A percentile compares a stretch with the other conserved stretches of the same genome.
Conservation (phyloP, 2,888 invertebrate species). For the Venustoraphidia nigricollis region DNA sequence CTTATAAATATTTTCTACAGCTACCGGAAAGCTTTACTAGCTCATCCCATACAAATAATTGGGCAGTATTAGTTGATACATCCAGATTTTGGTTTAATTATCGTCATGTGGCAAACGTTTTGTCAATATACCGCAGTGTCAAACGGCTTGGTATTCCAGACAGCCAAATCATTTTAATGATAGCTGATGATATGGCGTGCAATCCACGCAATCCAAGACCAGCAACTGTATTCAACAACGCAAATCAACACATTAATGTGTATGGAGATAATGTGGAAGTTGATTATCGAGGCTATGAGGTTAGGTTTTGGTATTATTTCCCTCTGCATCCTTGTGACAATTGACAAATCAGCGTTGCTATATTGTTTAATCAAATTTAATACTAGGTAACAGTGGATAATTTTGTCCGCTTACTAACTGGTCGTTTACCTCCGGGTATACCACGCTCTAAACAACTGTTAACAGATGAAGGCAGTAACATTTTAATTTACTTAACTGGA, state of each 20-base stretch:
- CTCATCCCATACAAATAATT: constrained; percentile 89
- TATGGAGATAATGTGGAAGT: constrained; percentile 99
- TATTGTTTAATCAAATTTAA: constrained; percentile 1
- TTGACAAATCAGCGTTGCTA: constrained; percentile 1
- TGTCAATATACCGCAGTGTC: constrained; percentile 95
- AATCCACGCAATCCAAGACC: constrained; percentile 95
- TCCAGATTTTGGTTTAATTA: constrained; percentile 99
- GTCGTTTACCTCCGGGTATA: constrained; percentile 79
- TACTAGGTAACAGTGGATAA: constrained; percentile 89
- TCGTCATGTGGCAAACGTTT: constrained; percentile 95
- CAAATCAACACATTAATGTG: constrained; percentile 94
- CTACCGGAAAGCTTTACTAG: constrained; percentile 39
- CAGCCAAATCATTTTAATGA: constrained; percentile 96
- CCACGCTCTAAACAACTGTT: constrained; percentile 89
- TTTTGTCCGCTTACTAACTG: constrained; percentile 90
- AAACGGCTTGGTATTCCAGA: constrained; percentile 98
- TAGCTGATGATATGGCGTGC: constrained; percentile 99
- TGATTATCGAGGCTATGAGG: constrained; percentile 89
- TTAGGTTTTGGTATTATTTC: constrained; percentile 18
- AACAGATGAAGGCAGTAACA: constrained; percentile 93
- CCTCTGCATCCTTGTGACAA: neutral
- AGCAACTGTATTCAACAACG: constrained; percentile 95
- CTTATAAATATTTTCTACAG: constrained; percentile 13
- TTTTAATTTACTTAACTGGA: constrained; percentile 87
- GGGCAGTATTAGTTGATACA: constrained; percentile 98